Evolutionary conservation across 2,888 invertebrate species (phyloP).

Genomic region (Netelia melanura): DNA sequence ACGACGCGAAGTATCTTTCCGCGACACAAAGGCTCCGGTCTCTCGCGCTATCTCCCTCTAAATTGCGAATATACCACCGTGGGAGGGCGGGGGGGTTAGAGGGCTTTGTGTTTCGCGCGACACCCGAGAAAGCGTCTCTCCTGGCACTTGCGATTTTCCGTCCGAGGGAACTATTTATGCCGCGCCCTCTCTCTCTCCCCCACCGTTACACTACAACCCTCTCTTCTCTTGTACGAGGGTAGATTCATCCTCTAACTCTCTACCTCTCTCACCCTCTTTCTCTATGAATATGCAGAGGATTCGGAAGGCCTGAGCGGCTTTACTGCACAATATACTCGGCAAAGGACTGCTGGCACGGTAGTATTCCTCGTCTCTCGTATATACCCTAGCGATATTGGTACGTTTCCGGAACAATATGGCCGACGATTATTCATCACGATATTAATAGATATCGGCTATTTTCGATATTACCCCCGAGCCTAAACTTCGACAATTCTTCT

Average conservation of each 20-base stretch:
- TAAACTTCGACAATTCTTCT: too few species aligned
- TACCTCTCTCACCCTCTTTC: not conserved
- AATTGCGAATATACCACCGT: slow-evolving; percentile 18
- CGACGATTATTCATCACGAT: too few species aligned
- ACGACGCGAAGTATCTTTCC: slow-evolving; percentile 9
- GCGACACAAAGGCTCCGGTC: slow-evolving; percentile 5
- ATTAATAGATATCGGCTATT: too few species aligned
- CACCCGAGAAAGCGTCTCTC: slow-evolving; percentile 27
- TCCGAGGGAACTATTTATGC: slow-evolving; percentile 47
- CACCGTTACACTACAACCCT: slow-evolving; percentile 2
- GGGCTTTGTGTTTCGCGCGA: slow-evolving; percentile 37
- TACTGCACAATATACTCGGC: not conserved
- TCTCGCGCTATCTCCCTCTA: slow-evolving; percentile 3
- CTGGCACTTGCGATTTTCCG: slow-evolving; percentile 53
- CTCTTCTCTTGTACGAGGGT: not conserved
- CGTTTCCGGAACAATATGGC: too few species aligned
- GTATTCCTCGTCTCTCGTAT: too few species aligned
- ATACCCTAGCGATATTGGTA: too few species aligned
- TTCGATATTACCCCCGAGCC: too few species aligned
- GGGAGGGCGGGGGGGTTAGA: not conserved
- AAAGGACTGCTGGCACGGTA: not conserved
- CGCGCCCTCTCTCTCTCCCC: slow-evolving; percentile 1
- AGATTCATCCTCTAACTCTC: not conserved
- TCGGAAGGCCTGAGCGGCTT: slow-evolving; percentile 20
- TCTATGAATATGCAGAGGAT: slow-evolving; percentile 41